Percentiles rank a stretch among this genome's conserved stretches.
Evolutionary conservation across 2,888 invertebrate genomes (phyloP).

Genomic region (Conomelus anceps): DNA sequence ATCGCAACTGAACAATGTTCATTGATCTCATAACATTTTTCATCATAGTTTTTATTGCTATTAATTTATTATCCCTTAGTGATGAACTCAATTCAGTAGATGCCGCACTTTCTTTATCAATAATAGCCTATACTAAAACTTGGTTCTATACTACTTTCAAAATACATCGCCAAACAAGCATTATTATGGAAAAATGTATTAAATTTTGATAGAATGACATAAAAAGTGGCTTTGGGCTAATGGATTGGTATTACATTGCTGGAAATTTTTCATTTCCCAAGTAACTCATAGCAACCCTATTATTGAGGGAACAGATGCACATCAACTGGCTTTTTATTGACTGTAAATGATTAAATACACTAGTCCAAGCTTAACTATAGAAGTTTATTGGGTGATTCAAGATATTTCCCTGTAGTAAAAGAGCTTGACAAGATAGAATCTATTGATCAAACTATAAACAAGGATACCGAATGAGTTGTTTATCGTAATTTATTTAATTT

Average conservation of each 20-base stretch:
- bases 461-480: not conserved
- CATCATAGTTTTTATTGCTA: too few relatives aligned
- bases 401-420: not conserved
- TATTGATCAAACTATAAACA: not conserved
- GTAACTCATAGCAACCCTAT: not conserved
- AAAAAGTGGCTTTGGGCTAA: not conserved
- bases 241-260: not conserved
- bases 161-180: not conserved
- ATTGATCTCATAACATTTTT: too few relatives aligned
- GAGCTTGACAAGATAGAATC: not conserved
- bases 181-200: not conserved
- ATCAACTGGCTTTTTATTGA: not conserved
- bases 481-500: not conserved
- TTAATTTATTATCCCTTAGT: too few relatives aligned
- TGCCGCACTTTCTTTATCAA: too few relatives aligned
- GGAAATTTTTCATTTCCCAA: not conserved
- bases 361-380: not conserved
- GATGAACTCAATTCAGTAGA: too few relatives aligned
- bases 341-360: not conserved
- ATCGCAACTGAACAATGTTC: too few relatives aligned
- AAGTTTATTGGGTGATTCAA: not conserved
- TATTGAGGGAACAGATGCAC: not conserved
- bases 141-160: not conserved
- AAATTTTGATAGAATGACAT: not conserved
- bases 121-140: not conserved